phyloP scores from a whole-genome alignment of 2,888 invertebrate genomes.

The Drosophila pseudotalamancana region DNA sequence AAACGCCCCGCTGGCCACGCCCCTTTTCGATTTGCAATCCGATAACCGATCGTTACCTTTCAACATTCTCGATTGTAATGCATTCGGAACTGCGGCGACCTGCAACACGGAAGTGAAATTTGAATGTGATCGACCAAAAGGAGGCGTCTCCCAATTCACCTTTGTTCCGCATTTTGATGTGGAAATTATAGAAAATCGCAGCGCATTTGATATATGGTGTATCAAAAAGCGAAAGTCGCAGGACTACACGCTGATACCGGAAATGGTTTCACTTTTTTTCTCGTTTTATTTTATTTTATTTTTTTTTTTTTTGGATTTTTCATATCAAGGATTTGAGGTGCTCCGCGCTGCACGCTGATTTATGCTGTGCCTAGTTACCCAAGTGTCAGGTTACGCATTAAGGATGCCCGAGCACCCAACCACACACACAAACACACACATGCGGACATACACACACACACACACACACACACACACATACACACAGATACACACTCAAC shows the following conservation, averaged over 20 bases:
- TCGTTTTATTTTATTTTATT: no score
- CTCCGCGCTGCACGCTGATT: conserved; percentile 60
- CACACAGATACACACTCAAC: conserved; percentile 9
- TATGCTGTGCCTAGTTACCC: conserved; percentile 76
- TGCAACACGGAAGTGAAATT: conserved; percentile 66
- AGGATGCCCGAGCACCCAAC: conserved; percentile 47
- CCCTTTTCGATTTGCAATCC: conserved; percentile 62
- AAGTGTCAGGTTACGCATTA: conserved; percentile 75
- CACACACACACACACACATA: conserved; percentile 7
- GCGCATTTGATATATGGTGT: conserved; percentile 8
- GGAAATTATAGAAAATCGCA: conserved; percentile 70
- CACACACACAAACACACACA: conserved; percentile 18
- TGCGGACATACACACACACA: neutral
- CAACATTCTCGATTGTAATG: conserved; percentile 18
- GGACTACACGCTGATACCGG: conserved; percentile 74
- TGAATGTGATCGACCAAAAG: conserved; percentile 61
- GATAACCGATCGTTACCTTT: conserved; percentile 71
- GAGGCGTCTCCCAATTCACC: conserved; percentile 54
- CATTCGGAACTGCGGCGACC: conserved; percentile 35
- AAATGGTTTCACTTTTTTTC: conserved; percentile 80
- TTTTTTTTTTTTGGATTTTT: no score
- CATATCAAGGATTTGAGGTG: conserved; percentile 47
- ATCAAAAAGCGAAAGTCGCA: conserved; percentile 69
- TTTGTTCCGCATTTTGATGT: conserved; percentile 63
- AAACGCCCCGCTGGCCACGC: conserved; percentile 31